Conservation (phyloP, 2,888 invertebrate genomes). For the Periphyllus acericola region DNA sequence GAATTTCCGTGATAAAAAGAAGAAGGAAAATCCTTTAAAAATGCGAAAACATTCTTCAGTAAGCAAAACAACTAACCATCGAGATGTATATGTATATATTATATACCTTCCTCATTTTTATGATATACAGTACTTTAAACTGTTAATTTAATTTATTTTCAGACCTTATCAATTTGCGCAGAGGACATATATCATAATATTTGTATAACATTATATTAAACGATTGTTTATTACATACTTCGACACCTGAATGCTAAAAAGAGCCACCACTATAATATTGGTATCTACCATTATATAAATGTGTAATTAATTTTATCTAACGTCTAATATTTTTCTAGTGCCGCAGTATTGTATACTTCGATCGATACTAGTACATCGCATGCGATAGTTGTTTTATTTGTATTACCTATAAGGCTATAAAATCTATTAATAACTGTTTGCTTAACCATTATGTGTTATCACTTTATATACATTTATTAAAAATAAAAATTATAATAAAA, state of each 20-base stretch:
- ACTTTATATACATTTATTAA: no score
- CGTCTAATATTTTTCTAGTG: no score
- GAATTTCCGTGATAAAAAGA: conserved; percentile 6
- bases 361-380: no score
- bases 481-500: no score
- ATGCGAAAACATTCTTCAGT: conserved; percentile 8
- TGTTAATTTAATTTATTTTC: background rate
- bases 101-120: background rate
- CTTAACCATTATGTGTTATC: no score
- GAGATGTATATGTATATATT: background rate
- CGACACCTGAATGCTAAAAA: background rate
- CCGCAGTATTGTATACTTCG: no score
- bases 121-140: background rate
- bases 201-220: background rate
- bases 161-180: background rate
- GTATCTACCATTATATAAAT: background rate
- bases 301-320: background rate
- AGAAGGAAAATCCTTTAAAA: background rate
- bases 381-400: background rate
- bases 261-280: background rate
- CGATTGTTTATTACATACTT: background rate
- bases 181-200: background rate
- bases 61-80: background rate
- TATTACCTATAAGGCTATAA: no score
- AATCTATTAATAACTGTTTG: no score